These are phyloP conservation scores for Amniataba percoides DNA, from an alignment of 2,797 vertebrate genomes.

Conservation along the genomic window DNA sequence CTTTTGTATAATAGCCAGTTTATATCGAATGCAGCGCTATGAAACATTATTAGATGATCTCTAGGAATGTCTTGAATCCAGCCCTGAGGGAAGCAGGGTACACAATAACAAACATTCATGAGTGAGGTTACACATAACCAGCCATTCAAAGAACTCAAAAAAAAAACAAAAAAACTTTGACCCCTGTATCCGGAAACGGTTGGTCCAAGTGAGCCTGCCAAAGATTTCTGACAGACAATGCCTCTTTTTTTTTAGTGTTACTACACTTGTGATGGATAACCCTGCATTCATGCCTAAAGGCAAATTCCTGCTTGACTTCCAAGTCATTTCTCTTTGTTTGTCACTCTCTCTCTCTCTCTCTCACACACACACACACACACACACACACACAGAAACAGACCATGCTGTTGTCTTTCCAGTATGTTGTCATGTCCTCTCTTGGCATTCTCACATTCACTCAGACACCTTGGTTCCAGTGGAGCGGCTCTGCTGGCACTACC, in stretches of 20 bases:
- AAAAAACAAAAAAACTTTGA: slow-evolving; percentile 32
- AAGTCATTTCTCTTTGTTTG: slow-evolving; percentile 22
- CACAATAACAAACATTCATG: slow-evolving; percentile 67
- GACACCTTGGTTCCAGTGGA: background rate
- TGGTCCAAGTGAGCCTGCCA: slow-evolving; percentile 22
- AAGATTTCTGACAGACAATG: slow-evolving; percentile 34
- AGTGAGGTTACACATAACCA: slow-evolving; percentile 47
- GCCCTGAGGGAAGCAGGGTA: slow-evolving; percentile 49
- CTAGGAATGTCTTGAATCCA: slow-evolving; percentile 39
- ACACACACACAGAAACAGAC: slow-evolving; percentile 2
- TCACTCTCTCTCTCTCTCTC: background rate
- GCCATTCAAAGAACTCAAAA: slow-evolving; percentile 47
- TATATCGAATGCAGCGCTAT: slow-evolving; percentile 18
- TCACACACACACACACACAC: background rate
- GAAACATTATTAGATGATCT: slow-evolving; percentile 30
- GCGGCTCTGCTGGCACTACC: background rate
- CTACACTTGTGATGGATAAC: slow-evolving; percentile 46
- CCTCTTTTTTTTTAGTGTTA: slow-evolving; percentile 30
- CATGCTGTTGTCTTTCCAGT: slow-evolving; percentile 20
- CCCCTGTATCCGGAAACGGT: slow-evolving; percentile 48
- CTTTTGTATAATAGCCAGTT: slow-evolving; percentile 4
- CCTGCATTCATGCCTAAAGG: slow-evolving; percentile 44
- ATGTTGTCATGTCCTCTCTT: slow-evolving; percentile 10
- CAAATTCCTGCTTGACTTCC: slow-evolving; percentile 54
- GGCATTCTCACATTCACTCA: slow-evolving; percentile 6